A percentile compares a stretch with the other conserved stretches of the same genome.
phyloP scores from a whole-genome alignment of 2,888 invertebrate genomes.

The Tetramorium bicarinatum region DNA sequence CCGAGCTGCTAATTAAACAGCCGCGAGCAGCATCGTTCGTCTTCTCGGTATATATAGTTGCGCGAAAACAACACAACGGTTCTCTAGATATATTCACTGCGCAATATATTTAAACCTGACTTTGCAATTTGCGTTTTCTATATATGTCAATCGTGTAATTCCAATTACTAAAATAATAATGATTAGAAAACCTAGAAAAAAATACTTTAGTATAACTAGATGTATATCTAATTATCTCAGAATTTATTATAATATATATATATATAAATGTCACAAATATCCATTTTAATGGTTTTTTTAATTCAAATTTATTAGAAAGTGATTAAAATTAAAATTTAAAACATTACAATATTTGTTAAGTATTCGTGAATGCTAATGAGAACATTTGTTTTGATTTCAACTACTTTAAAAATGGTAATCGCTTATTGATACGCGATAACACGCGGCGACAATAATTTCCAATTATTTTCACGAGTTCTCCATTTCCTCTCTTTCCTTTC shows the following conservation, averaged over 20 bases:
- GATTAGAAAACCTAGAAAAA: not conserved
- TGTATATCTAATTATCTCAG: no score
- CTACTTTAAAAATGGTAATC: not conserved
- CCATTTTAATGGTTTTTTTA: not conserved
- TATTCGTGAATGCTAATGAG: not conserved
- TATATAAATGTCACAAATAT: no score
- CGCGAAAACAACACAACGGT: slow-evolving; percentile 49
- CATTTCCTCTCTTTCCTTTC: not conserved
- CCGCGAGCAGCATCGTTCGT: slow-evolving; percentile 73
- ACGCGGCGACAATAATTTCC: not conserved
- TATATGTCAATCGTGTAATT: not conserved
- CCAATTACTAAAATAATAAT: not conserved
- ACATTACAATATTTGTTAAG: not conserved
- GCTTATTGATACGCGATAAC: not conserved
- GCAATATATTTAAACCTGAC: slow-evolving; percentile 44
- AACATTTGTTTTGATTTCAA: not conserved
- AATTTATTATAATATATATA: no score
- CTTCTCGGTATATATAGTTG: slow-evolving; percentile 50
- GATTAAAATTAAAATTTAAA: slow-evolving; percentile 6
- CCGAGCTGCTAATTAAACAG: slow-evolving; percentile 85
- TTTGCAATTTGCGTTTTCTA: not conserved
- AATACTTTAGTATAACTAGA: not conserved
- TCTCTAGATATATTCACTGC: slow-evolving; percentile 35
- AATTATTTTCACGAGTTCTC: slow-evolving; percentile 26
- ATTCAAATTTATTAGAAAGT: not conserved